Conservation (phyloP, 1,140 invertebrate species). For the Halictus rubicundus region DNA sequence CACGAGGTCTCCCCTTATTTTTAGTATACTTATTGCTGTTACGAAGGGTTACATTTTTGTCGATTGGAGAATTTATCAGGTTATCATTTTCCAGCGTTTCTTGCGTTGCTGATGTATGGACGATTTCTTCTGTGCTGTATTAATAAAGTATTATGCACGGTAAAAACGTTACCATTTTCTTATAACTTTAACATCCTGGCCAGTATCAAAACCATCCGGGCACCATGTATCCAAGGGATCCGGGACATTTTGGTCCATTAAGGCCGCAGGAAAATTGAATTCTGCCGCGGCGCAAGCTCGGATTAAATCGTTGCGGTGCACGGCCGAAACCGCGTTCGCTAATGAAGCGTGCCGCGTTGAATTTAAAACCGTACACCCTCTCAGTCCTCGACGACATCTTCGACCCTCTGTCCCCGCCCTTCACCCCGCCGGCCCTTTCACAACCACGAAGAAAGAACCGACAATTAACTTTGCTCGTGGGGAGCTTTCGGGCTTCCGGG, state of each 20-base stretch:
- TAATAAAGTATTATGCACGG: too few species aligned
- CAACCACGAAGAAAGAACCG: conserved; percentile 12
- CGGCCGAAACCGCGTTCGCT: conserved; percentile 55
- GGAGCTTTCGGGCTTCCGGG: background rate
- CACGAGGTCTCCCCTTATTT: too few species aligned
- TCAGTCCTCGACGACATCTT: conserved; percentile 18
- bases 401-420: background rate
- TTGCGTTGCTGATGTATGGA: too few species aligned
- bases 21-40: too few species aligned
- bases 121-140: too few species aligned
- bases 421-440: too few species aligned
- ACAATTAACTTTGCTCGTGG: conserved; percentile 29
- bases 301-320: conserved; percentile 68
- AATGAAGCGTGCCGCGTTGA: conserved; percentile 64
- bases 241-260: conserved; percentile 62
- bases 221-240: conserved; percentile 14
- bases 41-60: too few species aligned
- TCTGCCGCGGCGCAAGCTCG: conserved; percentile 55
- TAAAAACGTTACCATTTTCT: too few species aligned
- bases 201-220: background rate
- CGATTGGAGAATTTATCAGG: too few species aligned
- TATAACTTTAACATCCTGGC: too few species aligned
- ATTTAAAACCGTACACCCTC: conserved; percentile 56
- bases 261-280: conserved; percentile 66
- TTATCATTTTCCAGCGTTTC: too few species aligned